phyloP scores from a whole-genome alignment of 2,888 invertebrate genomes.

The Rapana venosa region DNA sequence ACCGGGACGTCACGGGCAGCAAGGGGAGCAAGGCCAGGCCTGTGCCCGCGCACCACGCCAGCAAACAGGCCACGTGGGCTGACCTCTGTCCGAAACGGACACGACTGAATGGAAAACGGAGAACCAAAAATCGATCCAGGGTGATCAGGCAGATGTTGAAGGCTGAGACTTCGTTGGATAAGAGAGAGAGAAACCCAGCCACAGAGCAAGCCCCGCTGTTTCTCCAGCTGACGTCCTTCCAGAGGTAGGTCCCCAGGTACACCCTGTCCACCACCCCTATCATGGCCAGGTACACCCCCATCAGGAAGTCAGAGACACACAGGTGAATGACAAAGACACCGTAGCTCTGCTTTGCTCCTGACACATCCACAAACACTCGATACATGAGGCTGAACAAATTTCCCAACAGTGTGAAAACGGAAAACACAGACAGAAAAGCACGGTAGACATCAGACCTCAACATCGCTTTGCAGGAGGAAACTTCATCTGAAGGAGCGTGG shows the following conservation, averaged over 20 bases:
- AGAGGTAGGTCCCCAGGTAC: neutral
- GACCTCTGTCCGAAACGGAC: slow-evolving; percentile 57
- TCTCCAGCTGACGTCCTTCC: slow-evolving; percentile 6
- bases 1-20: slow-evolving; percentile 51
- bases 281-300: slow-evolving; percentile 9
- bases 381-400: neutral
- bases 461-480: slow-evolving; percentile 36
- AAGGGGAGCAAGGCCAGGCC: slow-evolving; percentile 70
- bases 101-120: slow-evolving; percentile 80
- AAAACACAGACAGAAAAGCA: neutral
- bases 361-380: neutral
- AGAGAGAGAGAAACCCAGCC: neutral
- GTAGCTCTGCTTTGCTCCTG: neutral
- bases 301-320: neutral
- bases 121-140: slow-evolving; percentile 73
- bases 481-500: slow-evolving; percentile 31
- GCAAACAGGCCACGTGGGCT: slow-evolving; percentile 56
- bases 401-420: slow-evolving; percentile 5
- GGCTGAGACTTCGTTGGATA: neutral
- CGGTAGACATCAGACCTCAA: slow-evolving; percentile 11
- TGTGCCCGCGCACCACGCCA: slow-evolving; percentile 66
- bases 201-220: neutral
- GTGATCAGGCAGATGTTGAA: slow-evolving; percentile 65
- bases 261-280: neutral
- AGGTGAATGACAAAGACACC: neutral